These are phyloP conservation scores for Agrochola litura DNA, from an alignment of 2,888 invertebrate species.

Conservation along the genomic window DNA sequence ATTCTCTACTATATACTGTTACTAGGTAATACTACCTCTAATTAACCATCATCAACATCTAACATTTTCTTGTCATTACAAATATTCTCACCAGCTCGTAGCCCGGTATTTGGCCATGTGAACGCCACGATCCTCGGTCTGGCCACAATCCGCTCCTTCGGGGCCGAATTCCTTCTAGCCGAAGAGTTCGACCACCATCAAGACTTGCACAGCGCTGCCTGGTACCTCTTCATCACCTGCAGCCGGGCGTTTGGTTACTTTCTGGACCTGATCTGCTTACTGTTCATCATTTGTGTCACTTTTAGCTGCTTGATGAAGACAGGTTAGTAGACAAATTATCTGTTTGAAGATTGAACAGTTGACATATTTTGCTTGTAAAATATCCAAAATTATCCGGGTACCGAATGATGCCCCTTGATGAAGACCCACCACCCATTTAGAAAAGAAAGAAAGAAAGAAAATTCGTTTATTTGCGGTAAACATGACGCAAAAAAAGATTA, in stretches of 20 bases:
- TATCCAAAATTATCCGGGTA: background rate
- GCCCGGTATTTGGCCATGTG: slow-evolving; percentile 96
- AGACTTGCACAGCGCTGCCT: slow-evolving; percentile 92
- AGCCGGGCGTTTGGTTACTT: slow-evolving; percentile 92
- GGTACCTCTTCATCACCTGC: slow-evolving; percentile 92
- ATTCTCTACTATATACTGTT: background rate
- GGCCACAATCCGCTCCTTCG: slow-evolving; percentile 94
- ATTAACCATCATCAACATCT: background rate
- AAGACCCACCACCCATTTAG: too few relatives aligned
- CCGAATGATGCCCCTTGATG: background rate
- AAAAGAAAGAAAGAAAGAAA: too few relatives aligned
- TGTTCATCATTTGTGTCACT: slow-evolving; percentile 92
- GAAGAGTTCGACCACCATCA: slow-evolving; percentile 90
- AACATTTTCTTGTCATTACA: slow-evolving; percentile 2
- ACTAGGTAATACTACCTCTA: background rate
- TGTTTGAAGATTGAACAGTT: background rate
- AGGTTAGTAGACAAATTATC: slow-evolving; percentile 68
- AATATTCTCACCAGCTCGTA: slow-evolving; percentile 91
- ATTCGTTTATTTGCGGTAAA: too few relatives aligned
- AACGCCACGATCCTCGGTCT: slow-evolving; percentile 95
- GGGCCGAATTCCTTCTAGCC: slow-evolving; percentile 92
- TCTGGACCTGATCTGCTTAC: slow-evolving; percentile 91
- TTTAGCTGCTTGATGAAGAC: slow-evolving; percentile 91
- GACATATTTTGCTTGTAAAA: background rate
- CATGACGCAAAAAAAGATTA: too few relatives aligned